These are phyloP conservation scores for Blastomussa wellsi DNA, from an alignment of 92 coral and sea anemone genomes.

Conservation along the genomic window DNA sequence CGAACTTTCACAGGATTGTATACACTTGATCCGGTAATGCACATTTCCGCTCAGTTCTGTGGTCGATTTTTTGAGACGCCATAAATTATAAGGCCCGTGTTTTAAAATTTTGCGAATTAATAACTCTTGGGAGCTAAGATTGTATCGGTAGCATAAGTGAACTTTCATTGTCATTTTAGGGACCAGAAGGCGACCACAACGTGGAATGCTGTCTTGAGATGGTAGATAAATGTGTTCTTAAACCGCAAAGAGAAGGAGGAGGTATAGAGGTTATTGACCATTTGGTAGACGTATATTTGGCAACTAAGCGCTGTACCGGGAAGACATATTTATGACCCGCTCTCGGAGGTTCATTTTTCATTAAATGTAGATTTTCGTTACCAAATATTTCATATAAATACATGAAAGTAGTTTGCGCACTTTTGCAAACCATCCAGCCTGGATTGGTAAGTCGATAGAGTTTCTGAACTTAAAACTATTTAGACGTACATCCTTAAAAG, in stretches of 20 bases:
- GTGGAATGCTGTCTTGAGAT: conserved; percentile 74
- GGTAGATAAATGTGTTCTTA: conserved; percentile 87
- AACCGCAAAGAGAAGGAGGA: conserved; percentile 99
- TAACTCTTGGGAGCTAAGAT: background rate
- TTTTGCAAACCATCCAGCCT: too few relatives aligned
- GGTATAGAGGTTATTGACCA: conserved; percentile 38
- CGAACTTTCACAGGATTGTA: conserved; percentile 81
- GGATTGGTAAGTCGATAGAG: too few relatives aligned
- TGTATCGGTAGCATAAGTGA: background rate
- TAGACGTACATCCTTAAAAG: too few relatives aligned
- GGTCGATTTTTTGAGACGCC: background rate
- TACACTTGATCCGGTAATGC: conserved; percentile 74
- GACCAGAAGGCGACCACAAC: conserved; percentile 80
- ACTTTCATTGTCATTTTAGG: conserved; percentile 45
- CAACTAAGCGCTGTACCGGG: background rate
- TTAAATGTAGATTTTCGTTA: too few relatives aligned
- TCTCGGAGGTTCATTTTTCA: too few relatives aligned
- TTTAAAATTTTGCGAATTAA: background rate
- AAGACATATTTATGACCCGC: too few relatives aligned
- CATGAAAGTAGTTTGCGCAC: too few relatives aligned
- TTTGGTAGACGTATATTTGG: background rate
- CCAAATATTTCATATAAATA: too few relatives aligned
- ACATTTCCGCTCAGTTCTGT: background rate
- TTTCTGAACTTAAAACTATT: too few relatives aligned
- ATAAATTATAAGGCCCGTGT: background rate